A percentile compares a stretch with the other conserved stretches of the same genome.
These are phyloP conservation scores for Ericerus pela DNA, from an alignment of 1,140 invertebrate species.

Conservation along the genomic window DNA sequence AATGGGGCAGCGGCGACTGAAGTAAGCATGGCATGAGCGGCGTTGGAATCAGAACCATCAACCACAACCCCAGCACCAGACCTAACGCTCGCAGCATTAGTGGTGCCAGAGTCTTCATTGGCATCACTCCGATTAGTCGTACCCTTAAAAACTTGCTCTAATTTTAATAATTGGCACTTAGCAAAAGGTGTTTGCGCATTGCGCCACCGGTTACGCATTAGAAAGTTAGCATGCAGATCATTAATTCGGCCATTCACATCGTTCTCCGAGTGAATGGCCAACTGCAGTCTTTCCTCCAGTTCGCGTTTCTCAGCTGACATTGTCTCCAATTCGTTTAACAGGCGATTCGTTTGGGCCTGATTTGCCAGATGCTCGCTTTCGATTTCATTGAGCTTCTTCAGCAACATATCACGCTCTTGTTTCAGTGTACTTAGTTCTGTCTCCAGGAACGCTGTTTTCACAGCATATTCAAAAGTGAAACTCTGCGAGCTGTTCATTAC, in stretches of 20 bases:
- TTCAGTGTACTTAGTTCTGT: conserved; percentile 32
- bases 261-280: background rate
- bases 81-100: no score
- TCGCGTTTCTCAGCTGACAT: conserved; percentile 42
- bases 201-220: background rate
- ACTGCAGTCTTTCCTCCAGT: conserved; percentile 41
- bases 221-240: background rate
- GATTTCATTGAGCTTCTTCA: conserved; percentile 51
- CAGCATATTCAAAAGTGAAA: background rate
- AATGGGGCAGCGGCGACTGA: background rate
- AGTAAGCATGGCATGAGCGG: background rate
- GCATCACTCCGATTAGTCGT: no score
- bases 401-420: conserved; percentile 49
- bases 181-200: conserved; percentile 5
- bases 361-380: conserved; percentile 52
- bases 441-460: background rate
- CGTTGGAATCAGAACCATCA: conserved; percentile 17
- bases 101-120: no score
- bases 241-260: background rate
- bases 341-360: conserved; percentile 42
- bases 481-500: background rate
- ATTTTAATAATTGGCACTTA: background rate
- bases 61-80: conserved; percentile 4
- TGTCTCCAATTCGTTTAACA: conserved; percentile 42
- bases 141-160: background rate